Evolutionary conservation across 2,888 invertebrate species (phyloP).

Genomic region (Cantharis lateralis): DNA sequence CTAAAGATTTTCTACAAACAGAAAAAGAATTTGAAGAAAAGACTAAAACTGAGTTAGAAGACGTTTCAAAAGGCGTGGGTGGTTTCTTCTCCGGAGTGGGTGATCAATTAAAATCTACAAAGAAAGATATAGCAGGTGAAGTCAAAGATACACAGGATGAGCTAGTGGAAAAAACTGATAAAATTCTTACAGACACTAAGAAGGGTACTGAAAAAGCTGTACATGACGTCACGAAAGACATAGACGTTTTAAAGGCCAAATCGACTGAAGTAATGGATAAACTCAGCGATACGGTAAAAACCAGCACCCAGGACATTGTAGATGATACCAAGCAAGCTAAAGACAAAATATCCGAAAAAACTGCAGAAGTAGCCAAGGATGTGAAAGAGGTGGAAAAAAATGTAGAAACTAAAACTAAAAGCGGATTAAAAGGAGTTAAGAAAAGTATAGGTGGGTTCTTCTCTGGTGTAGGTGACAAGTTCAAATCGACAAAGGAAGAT

Average conservation of each 20-base stretch:
- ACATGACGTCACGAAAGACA: conserved; percentile 4
- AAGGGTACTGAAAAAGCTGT: conserved; percentile 20
- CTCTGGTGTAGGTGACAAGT: conserved; percentile 25
- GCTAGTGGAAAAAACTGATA: not conserved
- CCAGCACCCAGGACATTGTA: conserved; percentile 23
- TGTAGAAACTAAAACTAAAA: not conserved
- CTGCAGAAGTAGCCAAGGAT: conserved; percentile 19
- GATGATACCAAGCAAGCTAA: conserved; percentile 24
- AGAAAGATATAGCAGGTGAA: not conserved
- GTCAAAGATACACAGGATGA: not conserved
- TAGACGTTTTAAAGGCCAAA: conserved; percentile 18
- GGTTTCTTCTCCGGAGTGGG: not conserved
- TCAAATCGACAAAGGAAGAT: conserved; percentile 17
- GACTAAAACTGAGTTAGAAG: conserved; percentile 5
- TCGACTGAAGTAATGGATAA: conserved; percentile 28
- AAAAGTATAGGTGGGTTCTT: conserved; percentile 32
- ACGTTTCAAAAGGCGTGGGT: conserved; percentile 4
- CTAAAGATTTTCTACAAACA: not conserved
- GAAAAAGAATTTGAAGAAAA: not conserved
- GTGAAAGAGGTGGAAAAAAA: not conserved
- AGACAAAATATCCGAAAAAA: conserved; percentile 20
- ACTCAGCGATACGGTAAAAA: conserved; percentile 25
- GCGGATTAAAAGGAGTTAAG: conserved; percentile 37
- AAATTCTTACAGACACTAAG: not conserved
- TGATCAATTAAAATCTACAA: not conserved